phyloP scores from a whole-genome alignment of 23 tunicate genomes.

The Trididemnum clinides region DNA sequence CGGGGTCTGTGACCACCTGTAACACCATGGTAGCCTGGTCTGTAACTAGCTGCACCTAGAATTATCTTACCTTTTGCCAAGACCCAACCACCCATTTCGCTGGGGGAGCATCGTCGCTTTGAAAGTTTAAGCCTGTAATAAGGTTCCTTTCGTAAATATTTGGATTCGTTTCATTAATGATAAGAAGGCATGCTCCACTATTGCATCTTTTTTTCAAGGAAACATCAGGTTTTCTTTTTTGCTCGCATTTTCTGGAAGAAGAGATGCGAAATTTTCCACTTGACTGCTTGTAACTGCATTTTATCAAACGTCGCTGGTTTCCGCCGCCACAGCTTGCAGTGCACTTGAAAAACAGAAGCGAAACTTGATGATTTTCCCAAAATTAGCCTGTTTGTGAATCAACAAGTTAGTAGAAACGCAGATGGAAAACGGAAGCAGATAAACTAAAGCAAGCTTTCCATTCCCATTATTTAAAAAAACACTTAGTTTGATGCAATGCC shows the following conservation, averaged over 20 bases:
- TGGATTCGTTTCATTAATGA: too few species aligned
- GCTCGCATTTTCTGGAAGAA: slow-evolving; percentile 45
- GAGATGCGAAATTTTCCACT: slow-evolving; percentile 59
- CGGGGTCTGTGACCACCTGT: too few species aligned
- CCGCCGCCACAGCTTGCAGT: slow-evolving; percentile 77
- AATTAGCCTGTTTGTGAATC: too few species aligned
- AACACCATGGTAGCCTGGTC: too few species aligned
- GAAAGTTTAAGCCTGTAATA: too few species aligned
- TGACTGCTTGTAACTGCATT: slow-evolving; percentile 56
- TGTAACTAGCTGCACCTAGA: neutral
- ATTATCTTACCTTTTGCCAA: slow-evolving; percentile 43
- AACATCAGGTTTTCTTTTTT: slow-evolving; percentile 42
- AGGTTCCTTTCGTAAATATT: too few species aligned
- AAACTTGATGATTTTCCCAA: too few species aligned
- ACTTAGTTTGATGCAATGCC: too few species aligned
- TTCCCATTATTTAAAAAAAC: too few species aligned
- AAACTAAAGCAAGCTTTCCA: too few species aligned
- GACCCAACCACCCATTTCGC: slow-evolving; percentile 47
- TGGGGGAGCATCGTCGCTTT: neutral
- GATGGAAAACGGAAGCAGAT: too few species aligned
- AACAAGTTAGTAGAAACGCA: too few species aligned
- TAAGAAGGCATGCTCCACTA: slow-evolving; percentile 30
- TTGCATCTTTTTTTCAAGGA: slow-evolving; percentile 35
- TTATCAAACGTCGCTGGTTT: slow-evolving; percentile 51
- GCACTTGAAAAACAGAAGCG: slow-evolving; percentile 60